Conservation (phyloP, 2,113 vertebrate genomes). For the Acrocephalus arundinaceus region DNA sequence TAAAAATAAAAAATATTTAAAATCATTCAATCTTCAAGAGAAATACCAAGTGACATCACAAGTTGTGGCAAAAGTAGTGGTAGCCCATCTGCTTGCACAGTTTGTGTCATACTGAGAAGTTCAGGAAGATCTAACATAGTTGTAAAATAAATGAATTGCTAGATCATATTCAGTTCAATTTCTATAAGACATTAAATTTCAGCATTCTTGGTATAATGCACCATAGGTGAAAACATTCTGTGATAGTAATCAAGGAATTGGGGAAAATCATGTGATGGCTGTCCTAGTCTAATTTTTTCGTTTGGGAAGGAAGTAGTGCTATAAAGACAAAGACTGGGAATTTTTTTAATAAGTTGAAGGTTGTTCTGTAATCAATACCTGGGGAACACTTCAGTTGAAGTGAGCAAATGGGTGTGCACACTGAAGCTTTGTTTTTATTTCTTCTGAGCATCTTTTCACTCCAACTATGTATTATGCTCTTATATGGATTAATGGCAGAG, state of each 20-base stretch:
- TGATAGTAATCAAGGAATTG: neutral
- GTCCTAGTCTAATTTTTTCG: neutral
- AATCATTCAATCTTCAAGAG: neutral
- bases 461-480: fast-evolving
- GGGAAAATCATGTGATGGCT: neutral
- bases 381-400: neutral
- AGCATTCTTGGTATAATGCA: neutral
- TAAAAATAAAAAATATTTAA: neutral
- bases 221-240: neutral
- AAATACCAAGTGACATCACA: neutral
- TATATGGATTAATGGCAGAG: neutral
- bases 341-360: neutral
- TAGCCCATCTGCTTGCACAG: neutral
- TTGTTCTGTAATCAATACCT: neutral
- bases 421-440: neutral
- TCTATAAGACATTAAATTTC: neutral
- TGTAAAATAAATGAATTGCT: neutral
- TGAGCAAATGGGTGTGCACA: neutral
- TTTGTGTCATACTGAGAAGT: neutral
- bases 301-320: neutral
- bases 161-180: neutral
- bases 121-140: neutral
- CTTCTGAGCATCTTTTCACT: neutral
- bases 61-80: neutral
- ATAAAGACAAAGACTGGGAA: neutral